phyloP scores from a whole-genome alignment of 2,797 vertebrate genomes.

The Spizella passerina region DNA sequence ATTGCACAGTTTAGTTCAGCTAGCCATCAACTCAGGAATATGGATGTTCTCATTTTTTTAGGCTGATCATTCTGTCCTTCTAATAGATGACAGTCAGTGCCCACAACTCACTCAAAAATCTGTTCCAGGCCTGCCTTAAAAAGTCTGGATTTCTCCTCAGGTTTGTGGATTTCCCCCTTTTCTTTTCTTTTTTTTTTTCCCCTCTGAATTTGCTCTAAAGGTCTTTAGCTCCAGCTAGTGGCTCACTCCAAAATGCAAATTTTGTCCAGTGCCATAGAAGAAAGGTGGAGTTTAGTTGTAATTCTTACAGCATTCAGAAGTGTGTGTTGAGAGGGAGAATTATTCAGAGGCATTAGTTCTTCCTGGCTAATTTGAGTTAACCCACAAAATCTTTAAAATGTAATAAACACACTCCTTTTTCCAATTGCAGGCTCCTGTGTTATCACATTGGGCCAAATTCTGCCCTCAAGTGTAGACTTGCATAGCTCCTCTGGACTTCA shows the following conservation, averaged over 20 bases:
- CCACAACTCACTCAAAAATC: background rate
- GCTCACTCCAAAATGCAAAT: slow-evolving; percentile 65
- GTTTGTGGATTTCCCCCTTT: background rate
- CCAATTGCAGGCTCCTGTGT: background rate
- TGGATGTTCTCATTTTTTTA: background rate
- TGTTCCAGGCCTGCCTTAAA: background rate
- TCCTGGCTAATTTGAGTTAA: slow-evolving; percentile 39
- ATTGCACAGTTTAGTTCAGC: background rate
- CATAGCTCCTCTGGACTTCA: slow-evolving; percentile 41
- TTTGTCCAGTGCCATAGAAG: slow-evolving; percentile 9
- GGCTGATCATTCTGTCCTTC: background rate
- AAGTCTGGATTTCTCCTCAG: slow-evolving; percentile 7
- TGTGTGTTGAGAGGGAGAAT: background rate
- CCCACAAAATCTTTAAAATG: slow-evolving; percentile 8
- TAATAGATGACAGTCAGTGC: background rate
- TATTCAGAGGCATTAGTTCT: background rate
- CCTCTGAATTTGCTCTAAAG: slow-evolving; percentile 56
- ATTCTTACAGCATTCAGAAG: background rate
- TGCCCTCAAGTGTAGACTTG: slow-evolving; percentile 50
- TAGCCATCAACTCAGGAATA: background rate
- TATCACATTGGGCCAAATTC: slow-evolving; percentile 65
- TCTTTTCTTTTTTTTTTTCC: background rate
- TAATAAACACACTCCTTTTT: background rate
- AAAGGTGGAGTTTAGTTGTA: background rate
- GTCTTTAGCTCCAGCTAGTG: slow-evolving; percentile 76